Base-by-base conservation (phyloP, 2,797 vertebrate species). In the Podarcis siculus region DNA sequence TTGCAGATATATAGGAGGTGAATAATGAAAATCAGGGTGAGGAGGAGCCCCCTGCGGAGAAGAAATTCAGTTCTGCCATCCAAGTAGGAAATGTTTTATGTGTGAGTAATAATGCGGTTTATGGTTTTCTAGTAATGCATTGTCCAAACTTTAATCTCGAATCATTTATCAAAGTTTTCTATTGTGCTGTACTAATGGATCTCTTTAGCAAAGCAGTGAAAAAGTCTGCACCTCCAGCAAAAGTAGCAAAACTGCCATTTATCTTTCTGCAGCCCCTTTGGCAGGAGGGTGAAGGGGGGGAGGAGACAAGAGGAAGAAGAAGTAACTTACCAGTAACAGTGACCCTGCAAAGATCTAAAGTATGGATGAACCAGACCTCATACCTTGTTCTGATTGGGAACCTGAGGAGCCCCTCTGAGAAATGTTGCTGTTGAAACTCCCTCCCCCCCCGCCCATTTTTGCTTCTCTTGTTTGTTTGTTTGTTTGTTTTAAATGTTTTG, bases 111-210 rank as follows among this genome's bases (percentile, higher is more conserved):
- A 89, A 79, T 85, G 87, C 72, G 79, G 87, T 87, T 87, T 86
- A 89, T 89, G 78, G 82, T 82, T 87, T 89, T 89, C 87, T 87
- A 87, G 90, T 89, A 89, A 89, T 82, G 90, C 78, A 89, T 87
- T 87, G 82, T 87, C 82, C 90, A 81, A 87, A 89, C 85, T 89
- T 89, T 89, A 89, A 91, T 91, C 82, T 89, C 83, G 25, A 85
- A 87, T 71, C 82, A 87, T 91, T 89, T 89, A 87, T 89, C 78
- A 87, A 87, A 58, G 83, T 87, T 91, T 79, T 85, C 85, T 83
- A 72, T 89, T 91, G 90, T 89, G 73, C 35, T 82, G 83, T 42
- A 66, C 85, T 85, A 91, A 85, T 72, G 82, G 85, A 82, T 72
- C 67, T n/a, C 85, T 91, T 87, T 85, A 89, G 86, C 82, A 87